These are phyloP conservation scores for Merops nubicus DNA, from an alignment of 2,113 vertebrate species.

Conservation along the genomic window DNA sequence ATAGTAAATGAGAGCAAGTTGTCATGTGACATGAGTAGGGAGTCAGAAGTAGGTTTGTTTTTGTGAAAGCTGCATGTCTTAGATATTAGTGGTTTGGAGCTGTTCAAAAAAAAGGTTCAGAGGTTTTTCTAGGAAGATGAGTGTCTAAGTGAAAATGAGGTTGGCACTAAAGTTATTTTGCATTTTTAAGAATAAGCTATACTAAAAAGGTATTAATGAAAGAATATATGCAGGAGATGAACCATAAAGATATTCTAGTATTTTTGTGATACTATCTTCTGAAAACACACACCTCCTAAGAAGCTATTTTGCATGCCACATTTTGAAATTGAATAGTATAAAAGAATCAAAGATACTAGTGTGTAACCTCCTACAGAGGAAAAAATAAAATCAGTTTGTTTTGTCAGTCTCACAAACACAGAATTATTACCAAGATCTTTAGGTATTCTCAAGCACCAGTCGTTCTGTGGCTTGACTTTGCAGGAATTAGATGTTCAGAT, in stretches of 20 bases:
- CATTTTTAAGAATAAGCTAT: neutral
- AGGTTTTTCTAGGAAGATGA: neutral
- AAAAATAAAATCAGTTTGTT: neutral
- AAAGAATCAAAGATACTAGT: neutral
- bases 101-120: neutral
- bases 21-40: neutral
- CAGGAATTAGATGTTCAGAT: neutral
- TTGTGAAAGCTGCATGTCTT: neutral
- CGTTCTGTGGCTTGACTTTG: neutral
- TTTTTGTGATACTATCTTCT: neutral
- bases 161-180: neutral
- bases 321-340: neutral
- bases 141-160: neutral
- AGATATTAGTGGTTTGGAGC: neutral
- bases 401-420: neutral
- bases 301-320: neutral
- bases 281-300: neutral
- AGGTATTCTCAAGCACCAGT: neutral
- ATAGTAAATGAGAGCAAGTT: neutral
- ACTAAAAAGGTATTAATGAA: neutral
- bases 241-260: neutral
- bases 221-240: neutral
- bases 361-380: neutral
- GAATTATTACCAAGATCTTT: neutral
- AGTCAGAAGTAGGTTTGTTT: neutral